phyloP scores from a whole-genome alignment of 2,888 invertebrate genomes.

The Protonemura montana region DNA sequence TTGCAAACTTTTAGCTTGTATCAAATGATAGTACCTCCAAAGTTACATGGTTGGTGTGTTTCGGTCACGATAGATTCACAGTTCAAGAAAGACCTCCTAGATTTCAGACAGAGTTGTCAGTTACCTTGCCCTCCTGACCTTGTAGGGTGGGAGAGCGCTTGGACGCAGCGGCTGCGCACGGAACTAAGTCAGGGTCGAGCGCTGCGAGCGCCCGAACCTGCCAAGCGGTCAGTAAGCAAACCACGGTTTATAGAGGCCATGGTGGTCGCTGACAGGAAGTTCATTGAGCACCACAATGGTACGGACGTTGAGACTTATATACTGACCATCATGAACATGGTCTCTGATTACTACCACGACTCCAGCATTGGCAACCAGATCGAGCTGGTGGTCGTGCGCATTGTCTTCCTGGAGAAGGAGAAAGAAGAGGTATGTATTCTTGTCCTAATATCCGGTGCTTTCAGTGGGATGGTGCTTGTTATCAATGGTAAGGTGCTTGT shows the following conservation, averaged over 20 bases:
- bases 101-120: too few relatives aligned
- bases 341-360: slow-evolving; percentile 61
- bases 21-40: too few relatives aligned
- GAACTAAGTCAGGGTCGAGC: not conserved
- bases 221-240: not conserved
- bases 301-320: slow-evolving; percentile 85
- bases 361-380: slow-evolving; percentile 64
- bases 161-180: not conserved
- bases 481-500: too few relatives aligned
- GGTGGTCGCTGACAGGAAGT: slow-evolving; percentile 85
- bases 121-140: not conserved
- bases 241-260: slow-evolving; percentile 75
- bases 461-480: too few relatives aligned
- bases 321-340: slow-evolving; percentile 92
- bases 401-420: slow-evolving; percentile 65
- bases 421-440: slow-evolving; percentile 62
- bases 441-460: too few relatives aligned
- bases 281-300: slow-evolving; percentile 82
- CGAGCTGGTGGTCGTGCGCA: slow-evolving; percentile 66
- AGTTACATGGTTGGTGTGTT: too few relatives aligned
- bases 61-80: too few relatives aligned
- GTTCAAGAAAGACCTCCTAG: too few relatives aligned
- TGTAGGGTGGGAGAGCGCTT: not conserved
- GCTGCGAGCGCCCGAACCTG: not conserved
- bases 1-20: too few relatives aligned